Percentiles rank a stretch among this genome's conserved stretches.
These are phyloP conservation scores for Lucinisca nassula DNA, from an alignment of 2,888 invertebrate genomes.

Conservation along the genomic window DNA sequence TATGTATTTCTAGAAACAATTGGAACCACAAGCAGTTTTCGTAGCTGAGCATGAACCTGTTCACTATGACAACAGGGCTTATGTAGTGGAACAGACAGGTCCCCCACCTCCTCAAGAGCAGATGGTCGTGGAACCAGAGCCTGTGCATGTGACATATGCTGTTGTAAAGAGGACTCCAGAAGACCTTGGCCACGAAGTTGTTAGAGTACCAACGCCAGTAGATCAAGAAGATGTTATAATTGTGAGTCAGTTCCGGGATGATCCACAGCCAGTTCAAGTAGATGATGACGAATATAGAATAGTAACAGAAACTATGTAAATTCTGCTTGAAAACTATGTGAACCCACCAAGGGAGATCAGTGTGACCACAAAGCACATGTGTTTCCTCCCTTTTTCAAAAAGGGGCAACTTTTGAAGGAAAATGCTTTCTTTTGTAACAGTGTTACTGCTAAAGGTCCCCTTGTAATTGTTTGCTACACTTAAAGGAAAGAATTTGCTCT, in stretches of 20 bases:
- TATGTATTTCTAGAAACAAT: slow-evolving; percentile 36
- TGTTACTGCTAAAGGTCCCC: too few relatives aligned
- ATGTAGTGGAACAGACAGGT: slow-evolving; percentile 28
- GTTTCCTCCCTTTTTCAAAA: too few relatives aligned
- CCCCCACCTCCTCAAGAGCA: slow-evolving; percentile 28
- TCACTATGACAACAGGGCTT: slow-evolving; percentile 61
- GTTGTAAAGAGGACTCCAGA: slow-evolving; percentile 46
- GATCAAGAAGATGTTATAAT: slow-evolving; percentile 60
- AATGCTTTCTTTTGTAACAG: not conserved
- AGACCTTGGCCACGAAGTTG: not conserved
- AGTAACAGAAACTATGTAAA: slow-evolving; percentile 50
- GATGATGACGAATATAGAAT: slow-evolving; percentile 57
- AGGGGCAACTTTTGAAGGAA: too few relatives aligned
- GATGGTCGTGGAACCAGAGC: slow-evolving; percentile 32
- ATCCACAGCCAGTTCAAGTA: slow-evolving; percentile 1
- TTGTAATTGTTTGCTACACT: too few relatives aligned
- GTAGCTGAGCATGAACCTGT: slow-evolving; percentile 53
- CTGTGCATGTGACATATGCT: slow-evolving; percentile 66
- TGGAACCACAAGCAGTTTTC: not conserved
- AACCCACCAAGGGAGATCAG: too few relatives aligned
- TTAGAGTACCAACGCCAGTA: not conserved
- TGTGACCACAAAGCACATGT: too few relatives aligned
- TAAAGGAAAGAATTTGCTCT: too few relatives aligned
- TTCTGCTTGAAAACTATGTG: not conserved
- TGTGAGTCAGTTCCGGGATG: slow-evolving; percentile 48